Conservation (phyloP, 2,113 vertebrate genomes). For the Australoheros scitulus region DNA sequence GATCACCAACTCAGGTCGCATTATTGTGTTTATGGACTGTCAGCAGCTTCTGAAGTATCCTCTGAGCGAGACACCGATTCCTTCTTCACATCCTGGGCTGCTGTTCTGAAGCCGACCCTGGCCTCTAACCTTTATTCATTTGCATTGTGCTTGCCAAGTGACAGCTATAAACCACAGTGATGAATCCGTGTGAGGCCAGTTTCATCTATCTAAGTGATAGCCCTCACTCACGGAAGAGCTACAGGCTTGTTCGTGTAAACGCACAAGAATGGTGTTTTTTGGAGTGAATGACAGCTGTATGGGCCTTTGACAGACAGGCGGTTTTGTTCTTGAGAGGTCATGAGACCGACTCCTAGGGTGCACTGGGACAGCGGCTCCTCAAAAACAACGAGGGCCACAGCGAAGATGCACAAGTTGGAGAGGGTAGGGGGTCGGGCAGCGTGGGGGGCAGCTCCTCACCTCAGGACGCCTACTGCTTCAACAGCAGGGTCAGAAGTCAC, state of each 20-base stretch:
- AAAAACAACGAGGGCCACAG: slow-evolving; percentile 58
- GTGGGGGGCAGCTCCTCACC: slow-evolving; percentile 38
- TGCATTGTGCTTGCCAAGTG: slow-evolving; percentile 2
- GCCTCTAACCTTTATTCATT: slow-evolving; percentile 36
- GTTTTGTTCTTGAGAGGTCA: slow-evolving; percentile 60
- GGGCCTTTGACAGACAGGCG: slow-evolving; percentile 71
- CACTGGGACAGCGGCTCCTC: slow-evolving; percentile 59
- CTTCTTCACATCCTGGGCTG: background rate
- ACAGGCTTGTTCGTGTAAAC: slow-evolving; percentile 13
- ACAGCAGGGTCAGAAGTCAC: slow-evolving; percentile 68
- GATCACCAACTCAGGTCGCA: background rate
- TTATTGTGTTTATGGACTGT: background rate
- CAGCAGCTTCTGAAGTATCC: background rate
- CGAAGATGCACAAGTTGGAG: slow-evolving; percentile 44
- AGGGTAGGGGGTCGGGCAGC: slow-evolving; percentile 25
- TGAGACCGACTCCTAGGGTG: slow-evolving; percentile 58
- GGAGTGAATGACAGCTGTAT: slow-evolving; percentile 76
- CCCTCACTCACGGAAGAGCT: slow-evolving; percentile 5
- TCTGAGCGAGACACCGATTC: background rate
- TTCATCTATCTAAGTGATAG: background rate
- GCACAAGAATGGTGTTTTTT: background rate
- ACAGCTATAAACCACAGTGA: slow-evolving; percentile 21
- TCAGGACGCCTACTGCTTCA: slow-evolving; percentile 56
- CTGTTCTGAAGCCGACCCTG: background rate
- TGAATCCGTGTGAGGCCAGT: slow-evolving; percentile 6